These are phyloP conservation scores for Emberiza fucata DNA, from an alignment of 2,113 vertebrate genomes.

Conservation along the genomic window DNA sequence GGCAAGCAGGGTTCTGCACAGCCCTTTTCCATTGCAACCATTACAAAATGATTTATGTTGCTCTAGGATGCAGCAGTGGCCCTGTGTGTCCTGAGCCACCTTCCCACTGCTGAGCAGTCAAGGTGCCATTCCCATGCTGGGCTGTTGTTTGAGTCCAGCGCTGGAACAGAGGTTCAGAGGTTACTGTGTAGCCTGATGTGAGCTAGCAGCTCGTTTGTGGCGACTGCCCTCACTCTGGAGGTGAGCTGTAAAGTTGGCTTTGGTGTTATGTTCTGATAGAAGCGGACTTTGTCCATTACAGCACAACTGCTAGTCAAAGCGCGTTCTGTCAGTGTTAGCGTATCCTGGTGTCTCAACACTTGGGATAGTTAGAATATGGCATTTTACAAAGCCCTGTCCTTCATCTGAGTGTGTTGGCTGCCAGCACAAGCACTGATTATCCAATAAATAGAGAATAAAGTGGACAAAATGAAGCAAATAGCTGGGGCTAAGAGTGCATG, in stretches of 20 bases:
- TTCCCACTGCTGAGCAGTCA: not conserved
- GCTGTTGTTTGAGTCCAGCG: fast-evolving
- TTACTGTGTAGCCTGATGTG: fast-evolving
- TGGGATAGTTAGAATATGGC: not conserved
- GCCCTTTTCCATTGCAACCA: not conserved
- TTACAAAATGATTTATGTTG: not conserved
- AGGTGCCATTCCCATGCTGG: not conserved
- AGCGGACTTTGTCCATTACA: not conserved
- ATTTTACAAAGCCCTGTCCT: not conserved
- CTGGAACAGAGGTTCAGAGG: fast-evolving
- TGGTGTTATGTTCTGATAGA: not conserved
- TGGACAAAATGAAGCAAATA: not conserved
- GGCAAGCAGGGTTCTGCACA: not conserved
- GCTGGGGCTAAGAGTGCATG: not conserved
- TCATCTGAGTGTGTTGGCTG: not conserved
- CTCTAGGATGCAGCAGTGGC: fast-evolving
- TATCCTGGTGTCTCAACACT: not conserved
- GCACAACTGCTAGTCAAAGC: not conserved
- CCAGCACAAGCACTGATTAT: not conserved
- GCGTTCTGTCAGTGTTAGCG: fast-evolving
- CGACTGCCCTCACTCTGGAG: not conserved
- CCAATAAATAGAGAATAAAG: not conserved
- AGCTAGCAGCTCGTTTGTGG: not conserved
- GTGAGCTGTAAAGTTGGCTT: not conserved
- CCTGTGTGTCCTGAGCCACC: not conserved